phyloP scores from a whole-genome alignment of 2,888 invertebrate genomes.

The Hirtodrosophila trivittata region DNA sequence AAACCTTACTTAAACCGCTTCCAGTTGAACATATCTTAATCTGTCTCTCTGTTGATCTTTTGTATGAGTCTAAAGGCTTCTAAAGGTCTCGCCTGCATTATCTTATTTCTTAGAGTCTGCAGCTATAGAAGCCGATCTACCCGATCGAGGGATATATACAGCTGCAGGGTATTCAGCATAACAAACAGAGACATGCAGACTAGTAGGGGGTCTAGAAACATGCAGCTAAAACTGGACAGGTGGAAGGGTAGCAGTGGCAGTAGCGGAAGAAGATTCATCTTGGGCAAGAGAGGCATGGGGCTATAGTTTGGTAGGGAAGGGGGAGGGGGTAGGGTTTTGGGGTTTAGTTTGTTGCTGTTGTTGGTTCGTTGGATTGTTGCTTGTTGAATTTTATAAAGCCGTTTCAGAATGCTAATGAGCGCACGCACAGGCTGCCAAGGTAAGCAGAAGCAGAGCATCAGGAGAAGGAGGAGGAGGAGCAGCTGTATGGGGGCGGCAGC shows the following conservation, averaged over 20 bases:
- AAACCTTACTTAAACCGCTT: too few relatives aligned
- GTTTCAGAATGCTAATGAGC: slow-evolving; percentile 81
- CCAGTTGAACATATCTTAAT: too few relatives aligned
- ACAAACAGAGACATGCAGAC: slow-evolving; percentile 54
- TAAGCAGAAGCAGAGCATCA: slow-evolving; percentile 38
- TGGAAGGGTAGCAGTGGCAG: slow-evolving; percentile 11
- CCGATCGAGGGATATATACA: too few relatives aligned
- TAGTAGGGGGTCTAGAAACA: slow-evolving; percentile 35
- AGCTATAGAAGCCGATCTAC: too few relatives aligned
- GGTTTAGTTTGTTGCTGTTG: slow-evolving; percentile 30
- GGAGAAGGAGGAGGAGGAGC: slow-evolving; percentile 28
- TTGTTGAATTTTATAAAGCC: slow-evolving; percentile 80
- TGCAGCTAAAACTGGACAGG: slow-evolving; percentile 35
- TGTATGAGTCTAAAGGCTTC: too few relatives aligned
- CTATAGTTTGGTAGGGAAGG: too few relatives aligned
- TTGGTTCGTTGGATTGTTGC: slow-evolving; percentile 64
- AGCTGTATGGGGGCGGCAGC: not conserved
- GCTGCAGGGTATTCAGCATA: slow-evolving; percentile 37
- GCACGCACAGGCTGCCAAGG: slow-evolving; percentile 76
- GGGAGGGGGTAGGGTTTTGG: slow-evolving; percentile 2
- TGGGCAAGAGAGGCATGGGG: too few relatives aligned
- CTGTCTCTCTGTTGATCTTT: too few relatives aligned
- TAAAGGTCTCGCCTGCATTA: too few relatives aligned
- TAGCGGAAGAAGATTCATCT: too few relatives aligned
- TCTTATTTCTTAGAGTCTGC: too few relatives aligned